Conservation (phyloP, 2,113 vertebrate genomes). For the Prunella himalayana region DNA sequence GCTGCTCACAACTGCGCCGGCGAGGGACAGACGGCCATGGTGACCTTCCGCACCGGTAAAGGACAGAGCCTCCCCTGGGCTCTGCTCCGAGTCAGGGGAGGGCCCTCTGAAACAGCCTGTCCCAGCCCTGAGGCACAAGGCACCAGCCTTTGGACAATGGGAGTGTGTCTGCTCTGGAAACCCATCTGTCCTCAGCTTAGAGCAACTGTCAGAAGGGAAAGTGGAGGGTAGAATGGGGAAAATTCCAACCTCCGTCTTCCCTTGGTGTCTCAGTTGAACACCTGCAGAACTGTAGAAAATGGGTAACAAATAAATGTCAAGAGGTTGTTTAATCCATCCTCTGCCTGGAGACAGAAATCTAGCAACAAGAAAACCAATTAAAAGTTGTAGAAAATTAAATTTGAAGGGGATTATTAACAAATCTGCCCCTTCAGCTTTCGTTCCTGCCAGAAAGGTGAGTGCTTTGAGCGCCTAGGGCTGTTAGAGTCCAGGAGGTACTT, state of each 20-base stretch:
- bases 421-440: background rate
- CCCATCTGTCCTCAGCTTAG: background rate
- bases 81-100: background rate
- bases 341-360: background rate
- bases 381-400: background rate
- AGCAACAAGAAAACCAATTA: background rate
- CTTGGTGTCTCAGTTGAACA: background rate
- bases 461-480: background rate
- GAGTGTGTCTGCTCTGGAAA: background rate
- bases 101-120: too few relatives aligned
- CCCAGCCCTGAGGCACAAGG: background rate
- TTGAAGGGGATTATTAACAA: background rate
- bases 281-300: background rate
- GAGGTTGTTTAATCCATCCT: background rate
- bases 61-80: background rate
- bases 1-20: slow-evolving; percentile 89
- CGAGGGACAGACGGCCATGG: slow-evolving; percentile 94
- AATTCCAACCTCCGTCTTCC: background rate
- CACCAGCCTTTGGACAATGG: background rate
- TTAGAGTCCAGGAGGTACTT: background rate
- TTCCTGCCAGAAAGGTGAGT: background rate
- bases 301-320: background rate
- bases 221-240: background rate
- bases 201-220: background rate
- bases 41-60: slow-evolving; percentile 95